Evolutionary conservation across 2,888 invertebrate genomes (phyloP), one percentile per base, ranked within the genome.

Genomic region (Nomada fabriciana): DNA sequence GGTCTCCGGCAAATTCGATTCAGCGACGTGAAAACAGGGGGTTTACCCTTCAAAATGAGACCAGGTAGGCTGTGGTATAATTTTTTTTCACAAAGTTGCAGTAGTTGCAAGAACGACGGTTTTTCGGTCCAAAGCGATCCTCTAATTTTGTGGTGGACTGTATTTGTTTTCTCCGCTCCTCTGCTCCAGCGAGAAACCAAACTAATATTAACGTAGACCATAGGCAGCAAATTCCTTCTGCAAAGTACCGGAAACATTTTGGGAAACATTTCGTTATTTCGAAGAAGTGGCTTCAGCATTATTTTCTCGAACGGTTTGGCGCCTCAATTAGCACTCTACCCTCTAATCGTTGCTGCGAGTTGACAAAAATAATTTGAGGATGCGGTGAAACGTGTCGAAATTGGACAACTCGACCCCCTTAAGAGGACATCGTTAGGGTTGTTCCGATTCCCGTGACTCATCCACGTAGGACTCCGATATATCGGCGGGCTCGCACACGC

Each of bases 381-480:
- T 15, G 29, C 71, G 76, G 25, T n/a, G 80, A 55, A 71, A 72
- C 69, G 76, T 63, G 76, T 63, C 80, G 61, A 82, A 76, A 82
- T 71, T 67, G 64, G 74, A 67, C 68, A 47, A 64, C n/a, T 71
- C 76, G 63, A 64, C 20, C 57, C 83, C 77, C 77, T 77, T 77
- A 81, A 82, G 77, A 76, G 68, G 73, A 80, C 80, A 73, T 80
- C 85, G 86, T 88, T 86, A 86, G 86, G 85, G 85, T 85, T 88
- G 81, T 80, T 81, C 84, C 82, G 79, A 86, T 85, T 80, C 72
- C 74, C 73, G 81, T 88, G 88, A 88, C 82, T 88, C 88, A 88
- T 88, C 88, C 79, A 75, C 82, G 70, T 77, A 77, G 76, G 67
- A 63, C 79, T 20, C 80, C 87, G 82, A 82, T 85, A 85, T 80